Base-by-base conservation (phyloP, 2,888 invertebrate species). In the Dromius quadrimaculatus region DNA sequence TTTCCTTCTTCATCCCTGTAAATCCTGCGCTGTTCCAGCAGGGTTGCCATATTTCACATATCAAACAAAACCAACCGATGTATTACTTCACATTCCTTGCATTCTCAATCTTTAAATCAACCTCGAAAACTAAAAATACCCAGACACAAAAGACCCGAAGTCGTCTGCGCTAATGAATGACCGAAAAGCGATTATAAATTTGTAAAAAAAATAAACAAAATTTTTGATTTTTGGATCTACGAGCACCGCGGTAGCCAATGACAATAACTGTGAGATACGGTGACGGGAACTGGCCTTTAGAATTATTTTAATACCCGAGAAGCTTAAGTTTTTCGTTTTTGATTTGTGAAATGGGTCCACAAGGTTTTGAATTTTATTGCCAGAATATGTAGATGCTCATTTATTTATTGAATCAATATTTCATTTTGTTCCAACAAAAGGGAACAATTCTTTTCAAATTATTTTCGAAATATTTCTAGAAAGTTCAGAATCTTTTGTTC, bases 111-210 rank as follows among this genome's bases (percentile, higher is more conserved):
- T 50, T 9, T 50, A 62, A 41, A 8, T 34, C 59, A 34, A 32
- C 19, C 2, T 17, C 59, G 34, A 4, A 19, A 11, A n/a, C 50
- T 20, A 50, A 20, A 50, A 17, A 45, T 9, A 11, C 5, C 36
- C 65, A 65, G 36, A 65, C 61, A 61, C 61, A 61, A 61, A 61
- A 41, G 5, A 5, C 59, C 19, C 8, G 19, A 22, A 36, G 61
- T 20, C 13, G 57, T 32, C 57, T 23, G 13, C 13, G 41, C 62
- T 41, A 62, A 62, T 62, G 62, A 62, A 62, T 62, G 43, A 20
- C 34, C 50, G 36, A 50, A 47, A 65, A 65, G 17, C 65, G 65
- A 47, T 65, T 47, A 65, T 65, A 65, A 65, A 65, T 65, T 50
- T 47, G 47, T 50, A 47, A 65, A 62, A 43, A 22, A 62, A 62